Evolutionary conservation across 1,140 invertebrate genomes (phyloP), one percentile per base, ranked within the genome.

Genomic region (Drosophila dunni): DNA sequence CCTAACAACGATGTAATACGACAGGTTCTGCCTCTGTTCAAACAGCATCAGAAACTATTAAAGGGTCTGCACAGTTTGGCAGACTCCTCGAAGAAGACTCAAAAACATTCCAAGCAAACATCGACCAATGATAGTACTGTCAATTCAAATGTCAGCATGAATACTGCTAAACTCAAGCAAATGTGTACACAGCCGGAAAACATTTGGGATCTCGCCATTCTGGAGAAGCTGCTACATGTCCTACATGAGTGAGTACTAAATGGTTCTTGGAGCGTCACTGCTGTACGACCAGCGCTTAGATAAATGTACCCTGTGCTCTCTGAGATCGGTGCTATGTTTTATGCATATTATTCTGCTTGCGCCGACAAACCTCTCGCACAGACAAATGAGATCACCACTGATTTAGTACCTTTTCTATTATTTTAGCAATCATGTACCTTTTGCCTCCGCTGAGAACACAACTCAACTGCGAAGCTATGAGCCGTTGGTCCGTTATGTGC

Each of bases 171-270:
- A 7, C 68, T 91, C 0, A 91, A 91, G 50, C 61, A 58, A 40
- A 90, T 92, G 40, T 82, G 79, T 13, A 73, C 63, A 1, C 54
- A 84, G 44, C 54, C 80, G 7, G 79, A 90, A 29, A 92, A 92
- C 61, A 92, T 92, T 66, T 92, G 91, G 90, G 88, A 92, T 60
- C 36, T 92, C n/a, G 44, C 48, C 7, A 77, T 91, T 20, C 20
- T 92, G 9, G 84, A 92, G 20, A 78, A 65, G 48, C 40, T 91
- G 5, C 62, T 92, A 0, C 81, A 83, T 62, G 9, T 91, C 17
- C 46, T 92, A 6, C 80, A 84, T 9, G 88, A 92, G 90, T 92
- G 58, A 57, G 83, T 29, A 29, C 2, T 29, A 0, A 29, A 29
- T 29, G 24, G 24, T 29, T 2, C 1, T 17, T 0, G 17, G 17